Conservation (phyloP, 2,797 vertebrate genomes). For the Microctenopoma stevenorrisi region DNA sequence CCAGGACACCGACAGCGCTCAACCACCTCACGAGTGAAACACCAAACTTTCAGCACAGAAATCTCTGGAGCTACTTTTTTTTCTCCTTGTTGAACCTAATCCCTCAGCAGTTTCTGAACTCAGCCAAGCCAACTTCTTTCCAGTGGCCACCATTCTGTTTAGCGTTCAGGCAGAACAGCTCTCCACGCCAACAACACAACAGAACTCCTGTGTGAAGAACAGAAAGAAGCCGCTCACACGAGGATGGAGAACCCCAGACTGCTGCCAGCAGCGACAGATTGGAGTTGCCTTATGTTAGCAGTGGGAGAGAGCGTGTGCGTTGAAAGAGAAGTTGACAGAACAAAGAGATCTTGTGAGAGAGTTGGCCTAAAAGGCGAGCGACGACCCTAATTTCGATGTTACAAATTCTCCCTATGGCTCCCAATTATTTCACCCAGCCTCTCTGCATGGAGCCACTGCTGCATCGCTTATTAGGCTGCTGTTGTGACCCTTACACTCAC, state of each 20-base stretch:
- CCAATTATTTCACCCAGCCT: not conserved
- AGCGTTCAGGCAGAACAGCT: constrained; percentile 23
- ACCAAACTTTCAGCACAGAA: constrained; percentile 12
- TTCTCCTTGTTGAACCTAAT: constrained; percentile 13
- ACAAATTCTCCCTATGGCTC: constrained; percentile 1
- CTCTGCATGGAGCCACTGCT: not conserved
- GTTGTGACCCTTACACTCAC: not conserved
- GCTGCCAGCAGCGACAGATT: constrained; percentile 71
- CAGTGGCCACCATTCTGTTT: constrained; percentile 27
- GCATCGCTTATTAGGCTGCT: not conserved
- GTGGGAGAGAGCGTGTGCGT: constrained; percentile 49
- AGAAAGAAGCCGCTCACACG: constrained; percentile 8
- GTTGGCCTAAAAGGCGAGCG: constrained; percentile 10
- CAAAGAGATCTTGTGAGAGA: constrained; percentile 64
- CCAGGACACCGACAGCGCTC: not conserved
- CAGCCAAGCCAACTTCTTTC: constrained; percentile 18
- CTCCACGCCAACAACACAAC: constrained; percentile 42
- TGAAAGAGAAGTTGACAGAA: constrained; percentile 58
- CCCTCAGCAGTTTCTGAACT: constrained; percentile 10
- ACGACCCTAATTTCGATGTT: constrained; percentile 25
- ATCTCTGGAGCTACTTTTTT: constrained; percentile 9
- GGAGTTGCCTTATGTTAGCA: constrained; percentile 62
- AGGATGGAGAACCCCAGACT: constrained; percentile 22
- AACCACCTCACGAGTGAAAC: not conserved
- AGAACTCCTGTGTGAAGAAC: constrained; percentile 32